Evolutionary conservation across 2,113 vertebrate genomes (phyloP), one percentile per base, ranked within the genome.

Genomic region (Vulpes ferrilata): DNA sequence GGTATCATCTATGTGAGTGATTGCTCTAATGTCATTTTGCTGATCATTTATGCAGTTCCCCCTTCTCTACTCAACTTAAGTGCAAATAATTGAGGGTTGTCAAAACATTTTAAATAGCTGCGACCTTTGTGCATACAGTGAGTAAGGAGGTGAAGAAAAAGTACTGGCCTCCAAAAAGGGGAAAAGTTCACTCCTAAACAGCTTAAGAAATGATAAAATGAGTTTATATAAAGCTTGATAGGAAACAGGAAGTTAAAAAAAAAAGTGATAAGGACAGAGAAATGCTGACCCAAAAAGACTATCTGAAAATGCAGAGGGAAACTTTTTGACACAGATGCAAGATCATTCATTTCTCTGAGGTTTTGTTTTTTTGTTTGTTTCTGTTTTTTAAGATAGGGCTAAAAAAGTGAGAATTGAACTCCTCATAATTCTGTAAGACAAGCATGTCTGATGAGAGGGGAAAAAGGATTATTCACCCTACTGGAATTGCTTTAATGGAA

Each of bases 231-330:
- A 98, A 98, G 96, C 65, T 95, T 92, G 84, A 96, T 97, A 96
- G 91, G 96, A 98, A 98, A 98, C 95, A 98, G 97, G 98, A 98
- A 98, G 95, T 96, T 73, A 5, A 57, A 67, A 82, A 89, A 80
- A 84, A 32, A 59, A 97, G 80, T 78, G 98, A 98, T 98, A 98
- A 87, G 93, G 80, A 92, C 83, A 95, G 82, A 97, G 97, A 98
- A 98, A 97, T 67, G 93, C 81, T 64, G 93, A 95, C 87, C 96
- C 90, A 98, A 98, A 98, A 97, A 98, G 97, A 98, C n/a, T 35
- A 97, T 97, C 93, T 93, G 85, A 98, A 97, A 85, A 96, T 15
- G 43, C 48, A 97, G 74, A 86, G 94, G 96, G 96, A 97, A 97
- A 95, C 81, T 76, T 96, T 78, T 69, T 71, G 30, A 83, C 48